Evolutionary conservation across 2,888 invertebrate genomes (phyloP).

Genomic region (Sisyra nigra): DNA sequence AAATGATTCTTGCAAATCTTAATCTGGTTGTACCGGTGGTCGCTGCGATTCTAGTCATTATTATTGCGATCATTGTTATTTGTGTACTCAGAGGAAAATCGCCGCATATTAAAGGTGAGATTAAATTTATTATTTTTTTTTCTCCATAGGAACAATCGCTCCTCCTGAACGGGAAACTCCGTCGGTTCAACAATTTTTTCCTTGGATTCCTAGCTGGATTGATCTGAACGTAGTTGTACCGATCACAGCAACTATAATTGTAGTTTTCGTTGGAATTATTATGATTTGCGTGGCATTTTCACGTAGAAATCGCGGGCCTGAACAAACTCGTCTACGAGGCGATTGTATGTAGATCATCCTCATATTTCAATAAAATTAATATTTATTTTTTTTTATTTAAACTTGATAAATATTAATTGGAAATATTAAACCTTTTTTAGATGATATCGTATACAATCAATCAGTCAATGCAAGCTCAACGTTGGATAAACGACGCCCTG

Average conservation of each 20-base stretch:
- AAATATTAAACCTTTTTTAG: slow-evolving; percentile 28
- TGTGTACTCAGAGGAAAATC: slow-evolving; percentile 79
- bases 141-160: slow-evolving; percentile 57
- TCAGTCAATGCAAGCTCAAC: slow-evolving; percentile 52
- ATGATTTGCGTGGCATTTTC: slow-evolving; percentile 82
- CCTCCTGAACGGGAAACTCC: slow-evolving; percentile 44
- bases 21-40: slow-evolving; percentile 89
- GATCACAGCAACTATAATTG: slow-evolving; percentile 75
- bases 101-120: slow-evolving; percentile 70
- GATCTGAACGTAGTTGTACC: slow-evolving; percentile 84
- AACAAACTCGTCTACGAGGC: slow-evolving; percentile 62
- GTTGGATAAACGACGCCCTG: slow-evolving; percentile 67
- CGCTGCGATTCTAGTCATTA: slow-evolving; percentile 80
- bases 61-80: slow-evolving; percentile 84
- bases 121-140: slow-evolving; percentile 19
- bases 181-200: slow-evolving; percentile 35
- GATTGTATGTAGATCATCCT: slow-evolving; percentile 49
- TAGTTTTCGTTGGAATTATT: slow-evolving; percentile 77
- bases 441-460: slow-evolving; percentile 84
- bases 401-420: background rate
- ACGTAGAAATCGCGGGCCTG: slow-evolving; percentile 49
- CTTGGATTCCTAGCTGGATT: slow-evolving; percentile 76
- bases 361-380: background rate
- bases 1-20: slow-evolving; percentile 76
- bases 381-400: background rate